Conservation (phyloP, 1,140 invertebrate genomes). For the Chlorops oryzae region DNA sequence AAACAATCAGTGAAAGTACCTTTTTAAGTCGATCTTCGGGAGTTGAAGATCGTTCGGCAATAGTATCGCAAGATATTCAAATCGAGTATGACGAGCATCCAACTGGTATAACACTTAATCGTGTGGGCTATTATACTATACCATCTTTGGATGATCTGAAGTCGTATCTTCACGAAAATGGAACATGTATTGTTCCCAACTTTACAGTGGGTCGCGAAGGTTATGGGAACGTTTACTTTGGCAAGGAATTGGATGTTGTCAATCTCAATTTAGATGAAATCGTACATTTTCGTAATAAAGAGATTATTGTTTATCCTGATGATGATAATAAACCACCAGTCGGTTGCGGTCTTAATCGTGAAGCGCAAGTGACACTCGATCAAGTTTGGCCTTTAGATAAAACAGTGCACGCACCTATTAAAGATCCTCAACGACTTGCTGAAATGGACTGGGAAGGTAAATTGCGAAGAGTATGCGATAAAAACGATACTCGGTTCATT, state of each 20-base stretch:
- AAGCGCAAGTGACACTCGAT: slow-evolving; percentile 88
- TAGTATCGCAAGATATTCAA: slow-evolving; percentile 29
- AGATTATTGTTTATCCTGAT: slow-evolving; percentile 68
- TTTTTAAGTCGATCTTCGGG: slow-evolving; percentile 23
- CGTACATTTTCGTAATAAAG: slow-evolving; percentile 69
- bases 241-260: slow-evolving; percentile 79
- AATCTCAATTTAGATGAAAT: slow-evolving; percentile 84
- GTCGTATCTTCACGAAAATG: slow-evolving; percentile 60
- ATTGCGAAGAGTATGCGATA: slow-evolving; percentile 74
- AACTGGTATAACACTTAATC: slow-evolving; percentile 57
- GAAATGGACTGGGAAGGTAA: slow-evolving; percentile 85
- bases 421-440: slow-evolving; percentile 67
- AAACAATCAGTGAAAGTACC: slow-evolving; percentile 29
- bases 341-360: slow-evolving; percentile 83
- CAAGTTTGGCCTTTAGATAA: slow-evolving; percentile 92
- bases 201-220: slow-evolving; percentile 84
- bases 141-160: slow-evolving; percentile 72
- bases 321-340: slow-evolving; percentile 66
- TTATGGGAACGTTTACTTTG: slow-evolving; percentile 90
- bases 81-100: slow-evolving; percentile 50
- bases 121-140: slow-evolving; percentile 80
- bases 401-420: slow-evolving; percentile 71
- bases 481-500: slow-evolving; percentile 83
- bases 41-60: slow-evolving; percentile 19
- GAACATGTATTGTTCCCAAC: slow-evolving; percentile 78